Base-by-base conservation (phyloP, 2,888 invertebrate species). In the Macrosiphum euphorbiae region DNA sequence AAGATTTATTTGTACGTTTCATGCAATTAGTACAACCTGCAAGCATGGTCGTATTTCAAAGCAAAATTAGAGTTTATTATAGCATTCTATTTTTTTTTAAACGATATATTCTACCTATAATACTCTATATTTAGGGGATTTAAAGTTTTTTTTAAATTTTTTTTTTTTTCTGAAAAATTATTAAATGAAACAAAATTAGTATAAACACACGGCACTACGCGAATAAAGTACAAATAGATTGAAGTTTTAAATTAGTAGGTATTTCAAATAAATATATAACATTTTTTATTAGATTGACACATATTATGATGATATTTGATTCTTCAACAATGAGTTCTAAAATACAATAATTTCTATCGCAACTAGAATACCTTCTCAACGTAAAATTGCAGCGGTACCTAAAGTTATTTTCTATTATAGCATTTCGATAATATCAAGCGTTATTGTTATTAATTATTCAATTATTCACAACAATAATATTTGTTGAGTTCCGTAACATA, bases 401-500 rank as follows among this genome's bases (percentile, higher is more conserved):
- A 78, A 78, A 78, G 35, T 35, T 52, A 52, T 44, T 35, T 55
- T 55, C 55, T 88, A 88, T 88, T 52, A 35, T 90, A 67, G 89
- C 89, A 61, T 90, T 90, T 90, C 4, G 61, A 47, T 90, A 90
- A 28, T 44, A 67, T 67, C 28, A 90, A 90, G 67, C 90, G 11
- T 78, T 78, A 20, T 67, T 90, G 44, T 90, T 50, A 78, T 84
- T 50, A 67, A 47, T 78, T 50, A 50, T 90, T 78, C 28, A 84
- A 52, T 52, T 92, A 67, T 92, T 78, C 78, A 78, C 67, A 92
- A 92, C 88, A 24, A 41, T 92, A 55, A 28, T 78, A n/a, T 88
- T 78, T n/a, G 52, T 88, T n/a, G 78, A 88, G 28, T 55, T 88
- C 10, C 16, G 24, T 86, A 58, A 41, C n/a, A 90, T n/a, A 67